Conservation (phyloP, 2,113 vertebrate species). For the Tinamus guttatus region DNA sequence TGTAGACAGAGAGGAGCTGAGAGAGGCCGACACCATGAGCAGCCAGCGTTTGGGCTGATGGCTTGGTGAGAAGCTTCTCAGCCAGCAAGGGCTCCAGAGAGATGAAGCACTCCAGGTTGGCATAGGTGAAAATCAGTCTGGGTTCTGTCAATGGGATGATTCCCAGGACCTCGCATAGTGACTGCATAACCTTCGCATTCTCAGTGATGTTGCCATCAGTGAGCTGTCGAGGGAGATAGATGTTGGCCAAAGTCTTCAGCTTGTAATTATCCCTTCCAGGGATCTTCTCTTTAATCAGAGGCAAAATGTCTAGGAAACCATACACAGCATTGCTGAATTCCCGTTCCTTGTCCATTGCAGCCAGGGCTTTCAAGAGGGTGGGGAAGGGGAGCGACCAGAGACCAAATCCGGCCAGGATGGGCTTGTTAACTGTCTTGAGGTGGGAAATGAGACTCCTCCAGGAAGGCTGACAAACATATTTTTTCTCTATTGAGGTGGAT, state of each 20-base stretch:
- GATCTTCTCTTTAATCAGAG: conserved; percentile 42
- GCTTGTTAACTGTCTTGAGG: neutral
- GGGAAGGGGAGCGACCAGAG: conserved; percentile 50
- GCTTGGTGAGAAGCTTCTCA: neutral
- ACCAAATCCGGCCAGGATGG: conserved; percentile 42
- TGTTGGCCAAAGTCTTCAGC: conserved; percentile 37
- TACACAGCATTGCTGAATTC: conserved; percentile 14
- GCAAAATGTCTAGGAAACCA: conserved; percentile 47
- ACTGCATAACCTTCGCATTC: neutral
- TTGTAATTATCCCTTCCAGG: neutral
- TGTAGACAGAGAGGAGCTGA: neutral
- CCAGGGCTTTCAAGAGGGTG: conserved; percentile 18
- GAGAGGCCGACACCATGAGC: neutral
- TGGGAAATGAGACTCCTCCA: conserved; percentile 25
- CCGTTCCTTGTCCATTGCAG: neutral
- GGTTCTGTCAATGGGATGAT: neutral
- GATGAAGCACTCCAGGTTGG: conserved; percentile 20
- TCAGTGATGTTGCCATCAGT: neutral
- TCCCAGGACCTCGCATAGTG: conserved; percentile 30
- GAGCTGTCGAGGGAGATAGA: conserved; percentile 17
- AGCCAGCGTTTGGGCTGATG: conserved; percentile 27
- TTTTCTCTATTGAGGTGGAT: neutral
- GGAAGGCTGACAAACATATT: neutral
- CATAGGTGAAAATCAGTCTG: neutral
- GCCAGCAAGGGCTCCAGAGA: conserved; percentile 61